Evolutionary conservation across 1,140 invertebrate genomes (phyloP).

Genomic region (honey bee (Apis mellifera)): Amel_HAv3.1 CM009931.2:8697001-8697500

Average conservation of each 20-base stretch:
- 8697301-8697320: no score
- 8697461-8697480: neutral
- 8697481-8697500: neutral
- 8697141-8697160: conserved; percentile 11
- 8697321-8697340: no score
- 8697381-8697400: neutral
- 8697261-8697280: no score
- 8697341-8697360: no score
- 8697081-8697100: conserved; percentile 6
- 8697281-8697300: no score
- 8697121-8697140: neutral
- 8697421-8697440: neutral
- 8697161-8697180: neutral
- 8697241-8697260: neutral
- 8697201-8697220: neutral
- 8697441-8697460: neutral
- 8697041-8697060: conserved; percentile 52
- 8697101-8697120: neutral
- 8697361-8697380: neutral
- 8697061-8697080: conserved; percentile 15
- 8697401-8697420: neutral
- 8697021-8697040: conserved; percentile 51
- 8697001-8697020: conserved; percentile 28
- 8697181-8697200: neutral
- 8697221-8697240: neutral